Evolutionary conservation across 2,888 invertebrate genomes (phyloP), one percentile per base, ranked within the genome.

Genomic region (Halocaridina rubra): DNA sequence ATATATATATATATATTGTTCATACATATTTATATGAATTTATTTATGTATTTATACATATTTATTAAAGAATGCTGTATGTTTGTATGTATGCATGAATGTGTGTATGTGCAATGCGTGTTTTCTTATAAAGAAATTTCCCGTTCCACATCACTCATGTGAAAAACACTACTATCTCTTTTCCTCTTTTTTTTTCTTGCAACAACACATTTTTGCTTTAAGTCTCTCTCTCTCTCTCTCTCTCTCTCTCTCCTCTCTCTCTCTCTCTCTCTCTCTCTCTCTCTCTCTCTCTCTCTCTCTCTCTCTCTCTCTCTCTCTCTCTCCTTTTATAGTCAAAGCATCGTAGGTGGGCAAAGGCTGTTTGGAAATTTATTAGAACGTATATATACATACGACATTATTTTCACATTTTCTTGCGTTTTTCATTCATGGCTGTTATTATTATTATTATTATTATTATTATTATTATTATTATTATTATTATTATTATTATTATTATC

Each of bases 211-310:
- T 69, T 30, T 19, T 27, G 7, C 33, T 33, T 22, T 30, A 16
- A n/a, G n/a, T 13, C 32, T 72, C 72, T 72, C 72, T 32, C 72
- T 72, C 72, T 33, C 72, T 72, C 72, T 33, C 32, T 72, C 72
- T 72, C 72, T 72, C 72, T 33, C 72, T 72, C 33, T 33, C 72
- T 72, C 72, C 22, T 69, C 69, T 69, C 69, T 69, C 69, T 69
- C 69, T 69, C 69, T 69, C 69, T 69, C 69, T 24, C 10, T 69
- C 16, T 10, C 69, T 69, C 27, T 69, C 24, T 69, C 69, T 29
- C 30, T 13, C 29, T 69, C 29, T 27, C 27, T 29, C 29, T 24
- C 29, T 69, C 24, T 24, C 29, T 69, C 29, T 69, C 16, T 24
- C 16, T 27, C 69, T 29, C 69, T 69, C 29, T 69, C 29, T 30